These are phyloP conservation scores for Melipona bicolor DNA, from an alignment of 2,888 invertebrate species.

Conservation along the genomic window DNA sequence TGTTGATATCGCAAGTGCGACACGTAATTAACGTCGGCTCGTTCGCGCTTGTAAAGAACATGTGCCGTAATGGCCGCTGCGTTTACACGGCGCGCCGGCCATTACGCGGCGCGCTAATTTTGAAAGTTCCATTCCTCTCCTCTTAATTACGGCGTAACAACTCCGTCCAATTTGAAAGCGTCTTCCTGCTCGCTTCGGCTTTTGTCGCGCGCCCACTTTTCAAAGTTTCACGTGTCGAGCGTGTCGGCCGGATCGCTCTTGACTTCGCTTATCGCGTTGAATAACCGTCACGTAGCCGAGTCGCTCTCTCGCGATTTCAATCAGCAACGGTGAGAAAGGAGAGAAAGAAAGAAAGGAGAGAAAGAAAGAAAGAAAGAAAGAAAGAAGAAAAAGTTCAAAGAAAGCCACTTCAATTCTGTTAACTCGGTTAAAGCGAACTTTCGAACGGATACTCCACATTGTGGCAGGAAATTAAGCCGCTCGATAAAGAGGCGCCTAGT, in stretches of 20 bases:
- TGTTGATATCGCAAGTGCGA: slow-evolving; percentile 58
- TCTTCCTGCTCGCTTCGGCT: not conserved
- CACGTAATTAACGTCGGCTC: slow-evolving; percentile 52
- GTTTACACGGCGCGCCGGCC: slow-evolving; percentile 8
- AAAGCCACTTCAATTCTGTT: not conserved
- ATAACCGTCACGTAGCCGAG: slow-evolving; percentile 8
- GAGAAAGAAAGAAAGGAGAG: no score
- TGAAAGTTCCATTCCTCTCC: slow-evolving; percentile 17
- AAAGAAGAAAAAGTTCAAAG: not conserved
- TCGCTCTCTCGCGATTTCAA: slow-evolving; percentile 22
- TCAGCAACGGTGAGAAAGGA: not conserved
- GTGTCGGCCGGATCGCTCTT: not conserved
- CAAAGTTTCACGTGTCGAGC: no score
- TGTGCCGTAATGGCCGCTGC: slow-evolving; percentile 31
- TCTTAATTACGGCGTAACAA: slow-evolving; percentile 35
- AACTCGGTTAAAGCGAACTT: not conserved
- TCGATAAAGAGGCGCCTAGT: not conserved
- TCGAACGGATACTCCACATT: not conserved
- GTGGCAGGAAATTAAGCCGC: not conserved
- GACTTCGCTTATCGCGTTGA: slow-evolving; percentile 17
- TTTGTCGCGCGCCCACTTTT: not conserved
- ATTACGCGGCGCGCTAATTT: slow-evolving; percentile 40
- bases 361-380: no score
- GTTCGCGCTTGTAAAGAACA: slow-evolving; percentile 50
- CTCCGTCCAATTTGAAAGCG: slow-evolving; percentile 15